These are phyloP conservation scores for Dasypus novemcinctus DNA, from an alignment of 2,113 vertebrate species.

Conservation along the genomic window DNA sequence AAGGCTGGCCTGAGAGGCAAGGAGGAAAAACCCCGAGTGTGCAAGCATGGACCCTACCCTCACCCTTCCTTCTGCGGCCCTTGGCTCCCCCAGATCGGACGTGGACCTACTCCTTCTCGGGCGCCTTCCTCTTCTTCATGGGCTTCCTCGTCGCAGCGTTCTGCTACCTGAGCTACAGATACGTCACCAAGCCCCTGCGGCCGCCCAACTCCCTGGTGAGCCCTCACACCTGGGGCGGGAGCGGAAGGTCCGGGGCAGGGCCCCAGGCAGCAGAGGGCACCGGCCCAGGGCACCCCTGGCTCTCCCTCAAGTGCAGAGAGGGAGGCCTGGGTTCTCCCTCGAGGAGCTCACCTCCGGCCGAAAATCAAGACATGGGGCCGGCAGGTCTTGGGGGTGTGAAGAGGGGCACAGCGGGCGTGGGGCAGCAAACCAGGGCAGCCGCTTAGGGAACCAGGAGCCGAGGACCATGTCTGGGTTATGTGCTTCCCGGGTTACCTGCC, in stretches of 20 bases:
- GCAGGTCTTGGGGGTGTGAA: background rate
- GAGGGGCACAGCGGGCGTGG: accelerated
- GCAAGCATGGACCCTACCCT: accelerated
- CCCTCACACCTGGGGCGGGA: background rate
- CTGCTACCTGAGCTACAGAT: slow-evolving; percentile 78
- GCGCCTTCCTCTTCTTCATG: slow-evolving; percentile 57
- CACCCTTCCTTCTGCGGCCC: background rate
- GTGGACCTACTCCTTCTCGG: slow-evolving; percentile 76
- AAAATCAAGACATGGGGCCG: accelerated
- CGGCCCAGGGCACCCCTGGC: background rate
- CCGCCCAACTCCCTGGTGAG: slow-evolving; percentile 85
- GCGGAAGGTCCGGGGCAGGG: background rate
- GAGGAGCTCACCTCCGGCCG: background rate
- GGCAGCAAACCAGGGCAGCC: accelerated
- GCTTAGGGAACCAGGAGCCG: background rate
- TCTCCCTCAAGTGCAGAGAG: background rate
- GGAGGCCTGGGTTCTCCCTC: background rate
- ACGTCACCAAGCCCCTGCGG: slow-evolving; percentile 73
- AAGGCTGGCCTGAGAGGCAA: accelerated
- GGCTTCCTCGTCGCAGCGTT: slow-evolving; percentile 64
- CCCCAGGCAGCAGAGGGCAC: background rate
- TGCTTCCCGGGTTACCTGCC: background rate
- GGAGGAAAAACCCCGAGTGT: accelerated
- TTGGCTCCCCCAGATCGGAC: slow-evolving; percentile 77
- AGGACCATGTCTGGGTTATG: background rate